Percentiles rank a stretch among this genome's conserved stretches.
Conservation (phyloP, 2,113 vertebrate species). For the Canis aureus region DNA sequence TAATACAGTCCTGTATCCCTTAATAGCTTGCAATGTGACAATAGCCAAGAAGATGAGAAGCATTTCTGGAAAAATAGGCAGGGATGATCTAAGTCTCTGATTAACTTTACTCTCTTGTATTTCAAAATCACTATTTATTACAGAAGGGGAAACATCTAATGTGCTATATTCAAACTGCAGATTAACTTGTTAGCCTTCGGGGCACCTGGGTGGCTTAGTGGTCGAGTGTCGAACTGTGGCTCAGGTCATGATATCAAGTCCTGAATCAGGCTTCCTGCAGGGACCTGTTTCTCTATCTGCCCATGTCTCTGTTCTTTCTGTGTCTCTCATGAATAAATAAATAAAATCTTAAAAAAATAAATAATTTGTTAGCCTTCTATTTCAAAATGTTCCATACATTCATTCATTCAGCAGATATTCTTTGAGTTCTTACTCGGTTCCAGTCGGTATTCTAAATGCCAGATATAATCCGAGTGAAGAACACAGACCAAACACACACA, state of each 20-base stretch:
- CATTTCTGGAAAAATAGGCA: neutral
- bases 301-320: too few species aligned
- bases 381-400: neutral
- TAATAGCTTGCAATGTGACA: neutral
- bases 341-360: too few species aligned
- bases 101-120: neutral
- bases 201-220: too few species aligned
- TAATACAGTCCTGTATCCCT: neutral
- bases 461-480: neutral
- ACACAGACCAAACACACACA: neutral
- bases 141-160: rapidly evolving
- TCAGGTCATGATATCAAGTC: too few species aligned
- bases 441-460: neutral
- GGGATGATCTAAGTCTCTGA: neutral
- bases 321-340: too few species aligned
- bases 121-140: neutral
- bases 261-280: too few species aligned
- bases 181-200: neutral
- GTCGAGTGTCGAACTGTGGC: too few species aligned
- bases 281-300: too few species aligned
- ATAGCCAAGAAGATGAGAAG: neutral
- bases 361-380: neutral
- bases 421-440: neutral
- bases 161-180: neutral
- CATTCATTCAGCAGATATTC: neutral